Percentiles rank a stretch among this genome's conserved stretches.
Conservation (phyloP, 2,888 invertebrate genomes). For the Opisthograptis luteolata region DNA sequence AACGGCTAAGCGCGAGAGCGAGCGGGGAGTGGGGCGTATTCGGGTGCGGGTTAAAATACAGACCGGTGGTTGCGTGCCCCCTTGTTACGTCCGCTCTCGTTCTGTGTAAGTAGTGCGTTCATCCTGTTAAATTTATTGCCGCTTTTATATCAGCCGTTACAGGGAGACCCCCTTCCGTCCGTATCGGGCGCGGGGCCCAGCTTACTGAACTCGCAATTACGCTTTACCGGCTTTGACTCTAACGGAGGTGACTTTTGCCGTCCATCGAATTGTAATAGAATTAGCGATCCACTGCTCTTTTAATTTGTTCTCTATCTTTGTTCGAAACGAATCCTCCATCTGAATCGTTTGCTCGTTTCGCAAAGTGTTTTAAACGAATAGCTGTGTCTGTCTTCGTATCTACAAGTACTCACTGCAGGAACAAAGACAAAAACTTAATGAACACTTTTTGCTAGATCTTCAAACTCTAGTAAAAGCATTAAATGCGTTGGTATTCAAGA, state of each 20-base stretch:
- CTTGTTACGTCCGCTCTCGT: conserved; percentile 74
- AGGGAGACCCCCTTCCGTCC: conserved; percentile 80
- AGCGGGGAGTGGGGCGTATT: conserved; percentile 19
- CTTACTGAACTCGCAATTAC: conserved; percentile 84
- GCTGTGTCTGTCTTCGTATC: conserved; percentile 24
- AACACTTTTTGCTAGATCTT: too few species aligned
- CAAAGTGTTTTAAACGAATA: conserved; percentile 38
- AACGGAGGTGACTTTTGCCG: conserved; percentile 80
- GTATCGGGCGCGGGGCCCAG: conserved; percentile 80
- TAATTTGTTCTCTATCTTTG: conserved; percentile 76
- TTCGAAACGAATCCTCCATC: conserved; percentile 68
- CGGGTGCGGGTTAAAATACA: conserved; percentile 59
- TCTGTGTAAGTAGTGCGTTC: conserved; percentile 83
- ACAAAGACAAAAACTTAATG: conserved; percentile 2
- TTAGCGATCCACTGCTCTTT: conserved; percentile 81
- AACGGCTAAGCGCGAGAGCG: conserved; percentile 42
- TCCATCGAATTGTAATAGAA: conserved; percentile 83
- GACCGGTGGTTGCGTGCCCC: conserved; percentile 67
- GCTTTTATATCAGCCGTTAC: conserved; percentile 84
- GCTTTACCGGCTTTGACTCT: conserved; percentile 81
- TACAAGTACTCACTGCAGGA: neutral
- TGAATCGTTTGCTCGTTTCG: conserved; percentile 47
- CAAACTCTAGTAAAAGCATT: conserved; percentile 17
- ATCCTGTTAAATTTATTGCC: conserved; percentile 84
- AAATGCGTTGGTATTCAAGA: conserved; percentile 40